Base-by-base conservation (phyloP, 2,113 vertebrate species). In the Polyodon spathula region DNA sequence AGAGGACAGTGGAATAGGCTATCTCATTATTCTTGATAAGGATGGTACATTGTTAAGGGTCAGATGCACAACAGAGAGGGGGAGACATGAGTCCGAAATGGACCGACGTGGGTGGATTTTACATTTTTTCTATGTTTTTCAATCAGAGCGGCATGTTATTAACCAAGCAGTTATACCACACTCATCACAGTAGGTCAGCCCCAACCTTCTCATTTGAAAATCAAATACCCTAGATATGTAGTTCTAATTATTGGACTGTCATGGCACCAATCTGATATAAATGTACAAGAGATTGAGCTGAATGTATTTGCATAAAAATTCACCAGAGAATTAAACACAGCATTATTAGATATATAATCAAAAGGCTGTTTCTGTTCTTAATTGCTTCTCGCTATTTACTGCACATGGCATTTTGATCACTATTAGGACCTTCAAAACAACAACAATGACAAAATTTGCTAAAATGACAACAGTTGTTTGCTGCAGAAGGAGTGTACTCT, bases 221-320 rank as follows among this genome's bases (percentile, higher is more conserved):
- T 90, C 83, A 90, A 95, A 94, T 88, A 81, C 77, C 76, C 78
- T 76, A 88, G 86, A 88, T 90, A 82, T 91, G 84, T 86, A 82
- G 86, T 85, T 88, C 82, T 90, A 93, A 90, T 94, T 92, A 94
- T 89, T 85, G 85, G 86, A 89, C 87, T 91, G 87, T 90, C 88
- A 87, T 91, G 92, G 87, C 86, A 77, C 79, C 67, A 16, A 67
- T 82, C 79, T 85, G 81, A 85, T 80, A 81, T 81, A 87, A 91
- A 89, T 85, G 83, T 86, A 87, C 85, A 88, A 81, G 81, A 92
- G 88, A 93, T 88, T 89, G 86, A 88, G 76, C 80, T 70, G 77
- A 66, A 71, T 70, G 76, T 81, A 92, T 93, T 93, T 94, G 85
- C 88, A 92, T 95, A 90, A 91, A 94, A 84, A 90, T 78, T 85